These are phyloP conservation scores for Pterocles orientalis DNA, from an alignment of 2,113 vertebrate genomes.

Conservation along the genomic window DNA sequence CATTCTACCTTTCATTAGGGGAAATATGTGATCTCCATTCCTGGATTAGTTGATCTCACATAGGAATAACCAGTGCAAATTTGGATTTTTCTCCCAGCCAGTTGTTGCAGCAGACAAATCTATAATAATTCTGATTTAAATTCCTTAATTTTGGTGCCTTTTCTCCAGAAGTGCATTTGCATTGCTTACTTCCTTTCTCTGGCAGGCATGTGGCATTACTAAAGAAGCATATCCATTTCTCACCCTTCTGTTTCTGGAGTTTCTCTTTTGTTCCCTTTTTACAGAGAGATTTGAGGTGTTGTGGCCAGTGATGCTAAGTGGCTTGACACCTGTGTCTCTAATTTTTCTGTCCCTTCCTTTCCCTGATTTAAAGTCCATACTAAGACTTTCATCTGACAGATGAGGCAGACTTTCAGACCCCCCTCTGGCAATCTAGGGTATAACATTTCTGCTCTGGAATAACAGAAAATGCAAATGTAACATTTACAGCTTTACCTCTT, in stretches of 20 bases:
- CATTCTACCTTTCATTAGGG: neutral
- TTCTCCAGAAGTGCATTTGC: neutral
- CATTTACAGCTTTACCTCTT: slow-evolving; percentile 86
- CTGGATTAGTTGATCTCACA: neutral
- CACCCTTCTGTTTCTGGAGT: neutral
- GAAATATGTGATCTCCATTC: neutral
- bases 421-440: neutral
- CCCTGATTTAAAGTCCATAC: neutral
- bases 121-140: neutral
- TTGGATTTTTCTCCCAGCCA: neutral
- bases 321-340: neutral
- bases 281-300: neutral
- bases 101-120: neutral
- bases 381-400: neutral
- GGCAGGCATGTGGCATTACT: neutral
- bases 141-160: neutral
- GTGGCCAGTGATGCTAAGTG: neutral
- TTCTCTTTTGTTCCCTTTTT: neutral
- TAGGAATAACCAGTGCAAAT: neutral
- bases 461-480: neutral
- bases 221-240: neutral
- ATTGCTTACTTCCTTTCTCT: neutral
- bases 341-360: neutral
- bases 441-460: neutral
- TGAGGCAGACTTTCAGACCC: neutral